Evolutionary conservation across 2,888 invertebrate species (phyloP).

Genomic region (Drosophila emarginata): DNA sequence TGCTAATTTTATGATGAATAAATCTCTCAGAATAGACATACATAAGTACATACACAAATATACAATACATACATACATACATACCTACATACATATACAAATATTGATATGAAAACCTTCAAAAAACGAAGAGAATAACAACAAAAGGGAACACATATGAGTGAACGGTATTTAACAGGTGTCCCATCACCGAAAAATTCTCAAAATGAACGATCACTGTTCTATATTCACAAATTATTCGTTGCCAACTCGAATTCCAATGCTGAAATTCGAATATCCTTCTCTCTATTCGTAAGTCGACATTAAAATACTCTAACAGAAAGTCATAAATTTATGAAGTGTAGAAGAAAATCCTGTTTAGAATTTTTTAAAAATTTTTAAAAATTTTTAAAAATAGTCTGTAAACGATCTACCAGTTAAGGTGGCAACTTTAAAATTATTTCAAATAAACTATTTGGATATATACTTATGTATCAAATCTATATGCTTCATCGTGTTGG

Average conservation of each 20-base stretch:
- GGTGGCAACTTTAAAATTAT: too few species aligned
- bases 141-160: neutral
- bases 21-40: conserved; percentile 3
- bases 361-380: too few species aligned
- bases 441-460: too few species aligned
- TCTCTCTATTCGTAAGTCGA: too few species aligned
- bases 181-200: neutral
- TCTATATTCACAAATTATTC: neutral
- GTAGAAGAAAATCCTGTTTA: too few species aligned
- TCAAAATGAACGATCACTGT: neutral
- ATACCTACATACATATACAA: neutral
- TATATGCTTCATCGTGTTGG: neutral
- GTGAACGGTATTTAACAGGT: neutral
- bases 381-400: too few species aligned
- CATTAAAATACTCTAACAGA: too few species aligned
- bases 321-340: too few species aligned
- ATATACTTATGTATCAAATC: too few species aligned
- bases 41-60: conserved; percentile 1
- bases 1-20: conserved; percentile 2
- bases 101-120: neutral
- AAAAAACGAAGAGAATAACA: neutral
- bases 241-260: neutral
- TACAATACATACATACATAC: neutral
- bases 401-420: too few species aligned
- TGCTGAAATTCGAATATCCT: too few species aligned